Conservation (phyloP, 2,888 invertebrate species). For the Neoaliturus tenellus region DNA sequence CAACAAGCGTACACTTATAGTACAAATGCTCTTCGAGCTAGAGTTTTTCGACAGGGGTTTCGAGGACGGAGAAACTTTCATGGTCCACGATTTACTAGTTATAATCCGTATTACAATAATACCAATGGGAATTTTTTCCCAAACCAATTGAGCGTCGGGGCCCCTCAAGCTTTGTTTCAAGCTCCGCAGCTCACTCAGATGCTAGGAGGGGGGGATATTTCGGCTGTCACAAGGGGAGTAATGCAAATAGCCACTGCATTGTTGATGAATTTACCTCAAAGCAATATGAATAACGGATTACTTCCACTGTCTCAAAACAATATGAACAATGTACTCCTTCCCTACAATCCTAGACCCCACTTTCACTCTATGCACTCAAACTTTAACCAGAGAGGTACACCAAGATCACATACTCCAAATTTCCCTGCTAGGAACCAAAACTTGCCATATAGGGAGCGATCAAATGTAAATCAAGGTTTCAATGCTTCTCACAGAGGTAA, state of each 20-base stretch:
- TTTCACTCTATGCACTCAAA: neutral
- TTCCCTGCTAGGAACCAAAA: neutral
- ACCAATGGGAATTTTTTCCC: neutral
- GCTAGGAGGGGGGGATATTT: constrained; percentile 58
- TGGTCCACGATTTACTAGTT: constrained; percentile 13
- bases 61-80: constrained; percentile 46
- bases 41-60: neutral
- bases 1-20: constrained; percentile 34
- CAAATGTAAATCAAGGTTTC: neutral
- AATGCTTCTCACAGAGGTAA: neutral
- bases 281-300: neutral
- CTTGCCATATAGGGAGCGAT: neutral
- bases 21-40: constrained; percentile 7
- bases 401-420: neutral
- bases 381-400: neutral
- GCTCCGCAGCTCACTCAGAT: constrained; percentile 46
- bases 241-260: constrained; percentile 61
- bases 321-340: neutral
- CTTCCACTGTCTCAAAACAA: constrained; percentile 11
- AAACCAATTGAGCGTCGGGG: neutral
- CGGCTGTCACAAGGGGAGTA: constrained; percentile 60
- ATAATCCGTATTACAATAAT: constrained; percentile 12
- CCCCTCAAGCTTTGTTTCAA: neutral
- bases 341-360: neutral
- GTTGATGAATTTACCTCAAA: constrained; percentile 43